Evolutionary conservation across 2,797 vertebrate species (phyloP).

Genomic region (Hypotaenidia okinawae): DNA sequence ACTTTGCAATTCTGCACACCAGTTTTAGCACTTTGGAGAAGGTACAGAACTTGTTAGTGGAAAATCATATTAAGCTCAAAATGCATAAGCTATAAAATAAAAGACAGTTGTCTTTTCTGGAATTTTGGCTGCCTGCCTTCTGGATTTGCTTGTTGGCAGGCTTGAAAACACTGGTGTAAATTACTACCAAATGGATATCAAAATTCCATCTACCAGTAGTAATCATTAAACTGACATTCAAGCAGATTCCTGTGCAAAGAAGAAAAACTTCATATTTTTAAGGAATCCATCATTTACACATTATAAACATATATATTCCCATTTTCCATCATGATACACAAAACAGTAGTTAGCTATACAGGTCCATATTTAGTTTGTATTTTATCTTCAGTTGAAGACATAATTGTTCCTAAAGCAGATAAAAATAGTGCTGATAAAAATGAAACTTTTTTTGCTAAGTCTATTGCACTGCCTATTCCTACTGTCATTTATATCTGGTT

Average conservation of each 20-base stretch:
- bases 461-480: not conserved
- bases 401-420: not conserved
- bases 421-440: not conserved
- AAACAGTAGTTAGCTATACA: not conserved
- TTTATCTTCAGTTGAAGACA: not conserved
- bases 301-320: not conserved
- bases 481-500: not conserved
- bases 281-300: conserved; percentile 26
- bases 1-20: conserved; percentile 65
- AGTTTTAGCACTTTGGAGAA: conserved; percentile 74
- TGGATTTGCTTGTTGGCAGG: conserved; percentile 77
- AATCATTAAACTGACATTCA: conserved; percentile 71
- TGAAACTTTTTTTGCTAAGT: not conserved
- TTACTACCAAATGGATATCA: conserved; percentile 81
- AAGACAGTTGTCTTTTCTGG: conserved; percentile 78
- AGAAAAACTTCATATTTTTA: conserved; percentile 28
- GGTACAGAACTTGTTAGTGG: conserved; percentile 78
- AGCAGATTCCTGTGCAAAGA: conserved; percentile 67
- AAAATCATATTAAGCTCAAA: conserved; percentile 80
- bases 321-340: conserved; percentile 15
- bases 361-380: not conserved
- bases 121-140: conserved; percentile 78
- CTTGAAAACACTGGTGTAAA: conserved; percentile 77
- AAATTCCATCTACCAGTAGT: conserved; percentile 74
- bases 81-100: conserved; percentile 79